phyloP scores from a whole-genome alignment of 2,797 vertebrate species.

The Dallia pectoralis region DNA sequence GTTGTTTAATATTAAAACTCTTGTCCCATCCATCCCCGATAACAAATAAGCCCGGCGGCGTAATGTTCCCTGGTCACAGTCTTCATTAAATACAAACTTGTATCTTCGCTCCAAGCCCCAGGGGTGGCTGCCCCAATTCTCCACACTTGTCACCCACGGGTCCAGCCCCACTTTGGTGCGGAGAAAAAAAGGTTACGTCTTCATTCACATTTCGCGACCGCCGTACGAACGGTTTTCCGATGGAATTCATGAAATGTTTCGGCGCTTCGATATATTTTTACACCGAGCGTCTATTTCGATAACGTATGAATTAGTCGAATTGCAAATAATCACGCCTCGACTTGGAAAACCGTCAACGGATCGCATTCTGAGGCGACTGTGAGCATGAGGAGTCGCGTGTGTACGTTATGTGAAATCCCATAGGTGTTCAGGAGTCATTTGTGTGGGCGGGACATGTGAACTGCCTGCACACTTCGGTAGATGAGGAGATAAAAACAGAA shows the following conservation, averaged over 20 bases:
- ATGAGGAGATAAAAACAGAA: constrained; percentile 79
- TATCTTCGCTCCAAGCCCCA: constrained; percentile 47
- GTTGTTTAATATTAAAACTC: constrained; percentile 69
- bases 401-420: neutral
- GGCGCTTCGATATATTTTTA: too few relatives aligned
- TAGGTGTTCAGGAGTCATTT: neutral
- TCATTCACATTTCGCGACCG: neutral
- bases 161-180: constrained; percentile 2
- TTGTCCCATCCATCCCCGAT: constrained; percentile 58
- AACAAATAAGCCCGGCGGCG: constrained; percentile 52
- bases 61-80: constrained; percentile 62
- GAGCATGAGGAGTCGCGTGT: neutral
- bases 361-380: neutral
- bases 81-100: constrained; percentile 65
- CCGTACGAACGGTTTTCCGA: neutral
- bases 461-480: constrained; percentile 73
- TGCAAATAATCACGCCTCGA: neutral
- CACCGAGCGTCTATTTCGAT: too few relatives aligned
- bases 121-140: constrained; percentile 56
- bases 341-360: neutral
- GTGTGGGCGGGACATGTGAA: neutral
- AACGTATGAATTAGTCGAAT: neutral
- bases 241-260: neutral
- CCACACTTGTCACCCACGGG: constrained; percentile 40
- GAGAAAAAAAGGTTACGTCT: neutral